These are phyloP conservation scores for Conus ventricosus DNA, from an alignment of 1,140 invertebrate species.

Conservation along the genomic window DNA sequence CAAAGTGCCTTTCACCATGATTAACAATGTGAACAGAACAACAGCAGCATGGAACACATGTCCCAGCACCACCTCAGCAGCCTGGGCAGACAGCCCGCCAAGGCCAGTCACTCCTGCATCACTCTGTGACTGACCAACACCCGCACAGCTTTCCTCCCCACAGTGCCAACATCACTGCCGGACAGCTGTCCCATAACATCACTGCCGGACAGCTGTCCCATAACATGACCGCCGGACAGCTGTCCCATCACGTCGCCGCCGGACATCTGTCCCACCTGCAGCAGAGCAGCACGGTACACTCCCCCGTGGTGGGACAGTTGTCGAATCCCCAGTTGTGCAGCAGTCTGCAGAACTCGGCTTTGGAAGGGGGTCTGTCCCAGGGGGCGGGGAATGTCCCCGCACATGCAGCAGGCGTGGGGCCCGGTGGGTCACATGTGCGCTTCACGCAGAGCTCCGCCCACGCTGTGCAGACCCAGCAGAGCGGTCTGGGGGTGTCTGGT, in stretches of 20 bases:
- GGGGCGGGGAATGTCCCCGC: too few species aligned
- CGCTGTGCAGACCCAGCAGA: neutral
- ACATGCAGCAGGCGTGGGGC: too few species aligned
- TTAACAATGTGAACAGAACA: neutral
- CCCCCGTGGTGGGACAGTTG: neutral
- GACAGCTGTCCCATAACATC: too few species aligned
- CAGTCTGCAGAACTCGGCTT: neutral
- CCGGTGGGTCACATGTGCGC: too few species aligned
- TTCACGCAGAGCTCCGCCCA: too few species aligned
- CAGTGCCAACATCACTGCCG: too few species aligned
- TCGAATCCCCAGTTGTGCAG: neutral
- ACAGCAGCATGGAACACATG: neutral
- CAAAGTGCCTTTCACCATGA: too few species aligned
- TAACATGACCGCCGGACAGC: neutral
- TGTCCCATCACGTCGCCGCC: neutral
- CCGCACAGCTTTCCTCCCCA: too few species aligned
- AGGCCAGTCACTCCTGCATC: too few species aligned
- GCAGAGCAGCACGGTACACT: neutral
- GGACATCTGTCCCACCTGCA: conserved; percentile 2
- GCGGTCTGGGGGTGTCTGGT: neutral
- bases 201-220: too few species aligned
- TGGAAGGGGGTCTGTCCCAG: neutral
- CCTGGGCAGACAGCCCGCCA: neutral
- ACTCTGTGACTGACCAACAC: too few species aligned
- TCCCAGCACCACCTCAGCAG: neutral